phyloP scores from a whole-genome alignment of 2,797 vertebrate species.

The Sylvilagus floridanus region DNA sequence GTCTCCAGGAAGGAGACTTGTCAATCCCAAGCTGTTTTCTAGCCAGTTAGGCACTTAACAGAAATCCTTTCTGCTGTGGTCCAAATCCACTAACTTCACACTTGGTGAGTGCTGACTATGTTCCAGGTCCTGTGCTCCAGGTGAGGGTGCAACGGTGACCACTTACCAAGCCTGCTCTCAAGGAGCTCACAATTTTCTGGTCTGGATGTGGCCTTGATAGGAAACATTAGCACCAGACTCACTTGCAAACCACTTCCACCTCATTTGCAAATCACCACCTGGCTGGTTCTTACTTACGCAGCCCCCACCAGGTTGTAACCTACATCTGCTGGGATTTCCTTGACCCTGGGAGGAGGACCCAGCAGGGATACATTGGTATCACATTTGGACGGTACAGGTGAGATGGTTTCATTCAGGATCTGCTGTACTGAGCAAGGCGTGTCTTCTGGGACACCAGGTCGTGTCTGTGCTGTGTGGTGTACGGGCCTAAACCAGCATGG shows the following conservation, averaged over 20 bases:
- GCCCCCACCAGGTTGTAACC: neutral
- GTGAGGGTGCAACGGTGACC: neutral
- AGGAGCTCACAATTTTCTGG: neutral
- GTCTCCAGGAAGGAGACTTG: constrained; percentile 42
- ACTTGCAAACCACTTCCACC: neutral
- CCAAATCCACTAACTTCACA: neutral
- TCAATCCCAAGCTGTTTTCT: neutral
- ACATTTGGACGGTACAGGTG: neutral
- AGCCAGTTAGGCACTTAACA: neutral
- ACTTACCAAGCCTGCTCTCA: neutral
- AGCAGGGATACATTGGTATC: neutral
- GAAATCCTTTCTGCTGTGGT: neutral
- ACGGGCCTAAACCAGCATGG: neutral
- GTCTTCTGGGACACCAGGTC: too few relatives aligned
- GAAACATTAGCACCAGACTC: neutral
- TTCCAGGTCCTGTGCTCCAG: neutral
- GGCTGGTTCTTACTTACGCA: neutral
- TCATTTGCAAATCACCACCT: neutral
- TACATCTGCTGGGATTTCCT: neutral
- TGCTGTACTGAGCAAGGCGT: neutral
- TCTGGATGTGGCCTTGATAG: neutral
- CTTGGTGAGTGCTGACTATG: neutral
- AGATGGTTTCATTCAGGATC: neutral
- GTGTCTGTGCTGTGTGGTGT: neutral
- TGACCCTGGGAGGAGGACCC: neutral